Evolutionary conservation across 2,797 vertebrate genomes (phyloP).

Genomic region (Pagetopsis macropterus): DNA sequence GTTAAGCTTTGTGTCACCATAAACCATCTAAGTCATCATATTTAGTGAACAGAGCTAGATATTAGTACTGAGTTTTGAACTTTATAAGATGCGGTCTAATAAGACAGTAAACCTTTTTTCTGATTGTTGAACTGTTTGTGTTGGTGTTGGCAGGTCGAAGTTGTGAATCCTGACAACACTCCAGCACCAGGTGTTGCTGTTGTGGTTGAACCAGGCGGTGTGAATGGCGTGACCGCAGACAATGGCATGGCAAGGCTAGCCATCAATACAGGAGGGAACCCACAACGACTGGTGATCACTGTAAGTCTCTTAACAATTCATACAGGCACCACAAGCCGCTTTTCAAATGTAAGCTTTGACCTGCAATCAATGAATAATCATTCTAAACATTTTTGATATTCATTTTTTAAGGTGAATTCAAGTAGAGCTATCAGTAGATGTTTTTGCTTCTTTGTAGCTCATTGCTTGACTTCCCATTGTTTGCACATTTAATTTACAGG

Average conservation of each 20-base stretch:
- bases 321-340: not conserved
- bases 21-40: not conserved
- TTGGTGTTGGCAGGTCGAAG: conserved; percentile 75
- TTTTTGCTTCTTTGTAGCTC: too few relatives aligned
- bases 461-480: not conserved
- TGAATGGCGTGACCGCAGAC: conserved; percentile 57
- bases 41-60: too few relatives aligned
- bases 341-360: not conserved
- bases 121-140: not conserved
- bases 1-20: not conserved
- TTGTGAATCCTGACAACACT: conserved; percentile 85
- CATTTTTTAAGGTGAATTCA: not conserved
- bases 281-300: not conserved
- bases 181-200: conserved; percentile 75
- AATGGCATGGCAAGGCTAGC: conserved; percentile 83
- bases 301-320: conserved; percentile 56
- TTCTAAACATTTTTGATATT: not conserved
- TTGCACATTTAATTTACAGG: not conserved
- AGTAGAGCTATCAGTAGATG: not conserved
- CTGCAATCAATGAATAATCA: not conserved
- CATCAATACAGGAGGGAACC: conserved; percentile 73
- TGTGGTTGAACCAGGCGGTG: conserved; percentile 10
- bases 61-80: too few relatives aligned
- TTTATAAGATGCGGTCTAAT: too few relatives aligned
- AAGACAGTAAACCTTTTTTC: too few relatives aligned